phyloP scores from a whole-genome alignment of 1,140 invertebrate species.

The Drosophila takahashii region DNA sequence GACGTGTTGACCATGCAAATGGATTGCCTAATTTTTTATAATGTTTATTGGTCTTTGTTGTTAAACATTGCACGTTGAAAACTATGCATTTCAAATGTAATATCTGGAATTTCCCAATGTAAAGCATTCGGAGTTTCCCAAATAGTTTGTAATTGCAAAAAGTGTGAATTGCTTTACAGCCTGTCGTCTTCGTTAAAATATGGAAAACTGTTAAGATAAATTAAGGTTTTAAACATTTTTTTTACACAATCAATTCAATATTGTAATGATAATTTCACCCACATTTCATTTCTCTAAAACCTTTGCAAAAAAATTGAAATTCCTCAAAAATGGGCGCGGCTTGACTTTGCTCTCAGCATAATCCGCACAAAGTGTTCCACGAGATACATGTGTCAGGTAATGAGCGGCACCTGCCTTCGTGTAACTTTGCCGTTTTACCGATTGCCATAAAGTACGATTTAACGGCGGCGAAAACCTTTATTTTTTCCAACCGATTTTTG shows the following conservation, averaged over 20 bases:
- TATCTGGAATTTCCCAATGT: conserved; percentile 27
- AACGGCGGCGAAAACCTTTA: conserved; percentile 23
- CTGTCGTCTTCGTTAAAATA: not conserved
- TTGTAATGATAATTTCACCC: not conserved
- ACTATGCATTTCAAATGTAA: conserved; percentile 39
- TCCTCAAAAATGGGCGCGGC: conserved; percentile 31
- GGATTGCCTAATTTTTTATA: conserved; percentile 30
- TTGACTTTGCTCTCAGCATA: conserved; percentile 24
- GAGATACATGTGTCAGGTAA: conserved; percentile 46
- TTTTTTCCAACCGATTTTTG: conserved; percentile 19
- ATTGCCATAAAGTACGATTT: conserved; percentile 33
- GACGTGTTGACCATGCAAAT: conserved; percentile 32
- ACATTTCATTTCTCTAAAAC: conserved; percentile 4
- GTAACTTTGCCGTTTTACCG: conserved; percentile 51
- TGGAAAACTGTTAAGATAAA: too few species aligned
- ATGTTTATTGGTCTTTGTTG: conserved; percentile 10
- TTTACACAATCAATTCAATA: not conserved
- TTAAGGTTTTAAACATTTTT: not conserved
- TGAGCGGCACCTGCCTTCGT: conserved; percentile 47
- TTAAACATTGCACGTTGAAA: conserved; percentile 15
- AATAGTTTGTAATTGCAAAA: not conserved
- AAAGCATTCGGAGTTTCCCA: conserved; percentile 10
- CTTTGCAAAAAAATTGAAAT: conserved; percentile 18
- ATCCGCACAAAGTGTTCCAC: conserved; percentile 29
- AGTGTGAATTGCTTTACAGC: not conserved